Evolutionary conservation across 92 coral and sea anemone species (phyloP).

Genomic region (Siderastrea siderea): DNA sequence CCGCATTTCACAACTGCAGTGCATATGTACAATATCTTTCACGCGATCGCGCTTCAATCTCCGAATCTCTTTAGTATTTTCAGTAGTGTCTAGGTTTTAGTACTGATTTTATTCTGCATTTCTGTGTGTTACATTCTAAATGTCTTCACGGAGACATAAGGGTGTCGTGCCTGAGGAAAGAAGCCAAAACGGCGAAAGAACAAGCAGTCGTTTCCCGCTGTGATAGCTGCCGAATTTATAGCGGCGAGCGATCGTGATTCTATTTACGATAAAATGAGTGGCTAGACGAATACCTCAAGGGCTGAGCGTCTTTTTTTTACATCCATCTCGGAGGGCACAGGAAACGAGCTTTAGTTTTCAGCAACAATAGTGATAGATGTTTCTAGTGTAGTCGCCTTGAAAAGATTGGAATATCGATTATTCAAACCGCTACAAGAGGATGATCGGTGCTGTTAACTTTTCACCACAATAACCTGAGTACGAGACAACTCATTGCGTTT

Average conservation of each 20-base stretch:
- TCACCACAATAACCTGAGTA: background rate
- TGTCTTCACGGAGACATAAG: background rate
- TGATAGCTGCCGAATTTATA: background rate
- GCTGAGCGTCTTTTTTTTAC: background rate
- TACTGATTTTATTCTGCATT: no score
- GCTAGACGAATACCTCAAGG: background rate
- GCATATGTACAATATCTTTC: background rate
- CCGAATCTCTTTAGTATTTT: background rate
- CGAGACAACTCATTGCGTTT: background rate
- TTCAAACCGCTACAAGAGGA: no score
- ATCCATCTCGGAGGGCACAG: background rate
- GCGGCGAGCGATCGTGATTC: background rate
- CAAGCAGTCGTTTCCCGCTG: background rate
- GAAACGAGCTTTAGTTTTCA: background rate
- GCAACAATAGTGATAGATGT: background rate
- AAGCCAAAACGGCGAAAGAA: background rate
- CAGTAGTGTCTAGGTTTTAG: background rate
- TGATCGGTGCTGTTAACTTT: background rate
- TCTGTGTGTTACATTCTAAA: background rate
- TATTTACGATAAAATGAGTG: background rate
- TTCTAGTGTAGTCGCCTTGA: background rate
- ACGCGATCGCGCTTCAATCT: background rate
- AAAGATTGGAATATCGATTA: no score
- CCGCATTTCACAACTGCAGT: background rate
- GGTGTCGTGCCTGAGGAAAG: background rate